Base-by-base conservation (phyloP, 2,797 vertebrate species). In the Leptodactylus fallax region DNA sequence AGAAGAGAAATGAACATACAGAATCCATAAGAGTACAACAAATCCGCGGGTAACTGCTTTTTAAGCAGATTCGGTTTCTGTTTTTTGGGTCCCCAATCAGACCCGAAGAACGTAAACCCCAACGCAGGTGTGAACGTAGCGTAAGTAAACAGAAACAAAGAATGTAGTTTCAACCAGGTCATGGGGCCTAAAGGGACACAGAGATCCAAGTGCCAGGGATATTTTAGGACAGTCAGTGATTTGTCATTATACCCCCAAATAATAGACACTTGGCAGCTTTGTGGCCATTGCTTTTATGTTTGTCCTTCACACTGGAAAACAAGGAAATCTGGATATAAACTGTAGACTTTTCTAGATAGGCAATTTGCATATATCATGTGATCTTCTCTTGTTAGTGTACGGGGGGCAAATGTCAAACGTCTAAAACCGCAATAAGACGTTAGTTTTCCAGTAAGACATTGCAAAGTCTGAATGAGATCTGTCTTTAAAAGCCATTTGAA, bases 401-500 rank as follows among this genome's bases (percentile, higher is more conserved):
- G 45, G 36, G 45, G 10, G 8, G 36, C 16, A 3, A n/a, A 74
- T 36, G 36, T 36, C 36, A 36, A 36, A 36, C 4, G 1, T 49
- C 10, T 10, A 21, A 74, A 12, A 45, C 9, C 10, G 2, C 45
- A n/a, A 74, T 49, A 74, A 49, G 69, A 74, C 71, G 6, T 25
- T 49, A 7, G 12, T 72, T 72, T 72, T 77, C 6, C 10, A 76
- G 19, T 51, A 51, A 51, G n/a, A 53, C 78, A 45, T 36, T 60
- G 16, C 55, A 19, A 14, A 8, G 2, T 36, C 21, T 63, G 17
- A n/a, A 23, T 81, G 12, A 81, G 45, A 49, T 49, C 60, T 49
- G 58, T 56, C 55, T 80, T 12, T 58, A 60, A 79, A 79, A 60
- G 25, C 55, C 27, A 60, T 36, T 58, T 60, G 23, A 78, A 87